Evolutionary conservation across 1,140 invertebrate species (phyloP).

Genomic region (Leptinotarsa lineolata): DNA sequence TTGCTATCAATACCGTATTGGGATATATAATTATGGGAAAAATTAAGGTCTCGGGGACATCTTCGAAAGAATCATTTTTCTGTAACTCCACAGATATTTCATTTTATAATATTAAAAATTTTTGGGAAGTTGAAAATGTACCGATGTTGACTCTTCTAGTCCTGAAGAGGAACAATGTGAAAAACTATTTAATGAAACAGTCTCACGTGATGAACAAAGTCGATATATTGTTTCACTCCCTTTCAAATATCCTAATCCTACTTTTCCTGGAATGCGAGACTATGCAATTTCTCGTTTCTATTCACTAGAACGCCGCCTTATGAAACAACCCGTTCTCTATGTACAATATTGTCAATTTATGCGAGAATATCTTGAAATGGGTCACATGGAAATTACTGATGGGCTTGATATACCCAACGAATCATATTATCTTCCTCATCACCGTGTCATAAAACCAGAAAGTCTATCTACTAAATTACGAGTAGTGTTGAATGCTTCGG

Average conservation of each 20-base stretch:
- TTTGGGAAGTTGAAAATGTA: constrained; percentile 26
- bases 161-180: constrained; percentile 19
- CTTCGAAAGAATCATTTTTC: neutral
- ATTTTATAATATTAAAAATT: neutral
- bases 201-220: constrained; percentile 6
- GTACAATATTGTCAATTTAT: neutral
- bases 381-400: neutral
- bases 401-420: neutral
- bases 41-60: neutral
- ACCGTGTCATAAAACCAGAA: constrained; percentile 42
- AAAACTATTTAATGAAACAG: constrained; percentile 11
- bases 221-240: constrained; percentile 26
- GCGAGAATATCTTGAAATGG: neutral
- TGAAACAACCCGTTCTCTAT: neutral
- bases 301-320: neutral
- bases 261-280: constrained; percentile 11
- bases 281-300: constrained; percentile 1
- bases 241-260: neutral
- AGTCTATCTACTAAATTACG: constrained; percentile 42
- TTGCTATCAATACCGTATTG: constrained; percentile 23
- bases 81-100: neutral
- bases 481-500: constrained; percentile 30
- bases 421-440: constrained; percentile 26
- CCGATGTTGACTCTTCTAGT: neutral
- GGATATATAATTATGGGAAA: constrained; percentile 24